Conservation (phyloP, 1,140 invertebrate genomes). For the Rhopalosiphum maidis region DNA sequence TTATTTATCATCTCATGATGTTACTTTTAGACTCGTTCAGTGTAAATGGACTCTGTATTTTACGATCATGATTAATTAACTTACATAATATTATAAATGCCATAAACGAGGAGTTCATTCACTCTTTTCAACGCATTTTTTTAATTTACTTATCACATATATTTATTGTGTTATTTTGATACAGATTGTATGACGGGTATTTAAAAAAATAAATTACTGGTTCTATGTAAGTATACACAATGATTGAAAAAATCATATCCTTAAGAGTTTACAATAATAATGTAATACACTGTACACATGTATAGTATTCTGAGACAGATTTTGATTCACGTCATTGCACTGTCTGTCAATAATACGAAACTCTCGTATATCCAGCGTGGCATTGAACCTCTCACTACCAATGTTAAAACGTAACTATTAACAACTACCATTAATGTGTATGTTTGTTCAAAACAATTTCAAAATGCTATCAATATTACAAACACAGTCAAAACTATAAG, state of each 20-base stretch:
- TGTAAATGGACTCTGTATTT: background rate
- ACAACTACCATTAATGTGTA: background rate
- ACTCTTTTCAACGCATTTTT: too few species aligned
- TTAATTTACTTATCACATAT: too few species aligned
- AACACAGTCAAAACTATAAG: background rate
- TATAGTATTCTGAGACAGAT: background rate
- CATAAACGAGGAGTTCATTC: too few species aligned
- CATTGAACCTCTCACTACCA: background rate
- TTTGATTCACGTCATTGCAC: background rate
- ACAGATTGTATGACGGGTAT: background rate
- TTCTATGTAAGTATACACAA: background rate
- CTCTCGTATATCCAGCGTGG: background rate
- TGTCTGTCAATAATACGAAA: background rate
- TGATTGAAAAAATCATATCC: background rate
- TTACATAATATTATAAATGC: too few species aligned
- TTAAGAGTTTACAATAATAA: background rate
- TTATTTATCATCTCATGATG: background rate
- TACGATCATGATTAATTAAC: too few species aligned
- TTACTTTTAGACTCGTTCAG: accelerated
- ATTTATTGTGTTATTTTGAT: background rate
- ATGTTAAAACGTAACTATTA: background rate
- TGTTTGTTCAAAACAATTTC: background rate
- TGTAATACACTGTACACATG: background rate
- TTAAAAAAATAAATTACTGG: background rate
- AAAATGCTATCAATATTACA: background rate